A percentile compares a stretch with the other conserved stretches of the same genome.
These are phyloP conservation scores for Poecilia gillii DNA, from an alignment of 2,797 vertebrate species.

Conservation along the genomic window DNA sequence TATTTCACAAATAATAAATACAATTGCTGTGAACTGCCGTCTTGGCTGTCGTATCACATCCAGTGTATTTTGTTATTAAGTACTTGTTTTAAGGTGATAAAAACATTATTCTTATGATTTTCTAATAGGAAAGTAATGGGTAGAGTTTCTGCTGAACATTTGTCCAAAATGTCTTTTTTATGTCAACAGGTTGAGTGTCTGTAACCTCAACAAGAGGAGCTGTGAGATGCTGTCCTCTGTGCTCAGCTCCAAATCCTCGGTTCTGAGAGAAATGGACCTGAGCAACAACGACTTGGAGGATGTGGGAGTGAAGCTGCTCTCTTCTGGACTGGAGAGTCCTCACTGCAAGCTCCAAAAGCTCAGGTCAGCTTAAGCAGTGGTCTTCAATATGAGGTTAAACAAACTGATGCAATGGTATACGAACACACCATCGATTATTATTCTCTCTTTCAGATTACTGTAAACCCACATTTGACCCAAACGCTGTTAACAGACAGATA, in stretches of 20 bases:
- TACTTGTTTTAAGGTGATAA: neutral
- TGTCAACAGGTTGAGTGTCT: neutral
- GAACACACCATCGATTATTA: neutral
- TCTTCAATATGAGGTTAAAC: neutral
- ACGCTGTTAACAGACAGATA: constrained; percentile 2
- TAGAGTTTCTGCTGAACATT: neutral
- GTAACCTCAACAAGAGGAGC: neutral
- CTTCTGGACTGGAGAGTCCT: neutral
- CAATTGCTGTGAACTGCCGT: neutral
- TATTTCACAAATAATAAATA: too few species aligned
- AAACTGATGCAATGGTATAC: neutral
- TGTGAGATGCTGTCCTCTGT: neutral
- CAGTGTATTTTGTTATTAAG: neutral
- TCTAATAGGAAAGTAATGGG: neutral
- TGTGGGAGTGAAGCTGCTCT: neutral
- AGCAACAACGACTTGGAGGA: neutral
- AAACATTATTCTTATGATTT: neutral
- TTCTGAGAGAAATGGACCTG: neutral
- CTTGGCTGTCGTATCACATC: neutral
- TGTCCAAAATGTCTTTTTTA: neutral
- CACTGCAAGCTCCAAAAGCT: neutral
- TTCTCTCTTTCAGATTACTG: neutral
- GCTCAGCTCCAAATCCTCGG: neutral
- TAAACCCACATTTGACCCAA: neutral
- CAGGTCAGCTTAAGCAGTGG: neutral